Conservation (phyloP, 2,113 vertebrate species). For the Erinaceus europaeus region DNA sequence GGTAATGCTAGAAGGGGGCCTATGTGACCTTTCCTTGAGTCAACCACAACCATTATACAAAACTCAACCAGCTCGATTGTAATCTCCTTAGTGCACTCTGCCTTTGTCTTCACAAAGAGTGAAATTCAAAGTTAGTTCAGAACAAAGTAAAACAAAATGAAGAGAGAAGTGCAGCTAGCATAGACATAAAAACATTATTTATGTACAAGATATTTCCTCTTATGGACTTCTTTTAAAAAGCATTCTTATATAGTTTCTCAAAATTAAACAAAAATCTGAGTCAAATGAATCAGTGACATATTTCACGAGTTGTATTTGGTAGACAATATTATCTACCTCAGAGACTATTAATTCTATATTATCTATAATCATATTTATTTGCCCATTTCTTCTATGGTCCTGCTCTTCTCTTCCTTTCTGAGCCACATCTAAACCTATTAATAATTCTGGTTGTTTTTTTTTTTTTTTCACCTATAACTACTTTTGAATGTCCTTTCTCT, state of each 20-base stretch:
- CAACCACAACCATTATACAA: not conserved
- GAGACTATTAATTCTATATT: too few relatives aligned
- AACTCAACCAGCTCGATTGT: not conserved
- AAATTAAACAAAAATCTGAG: not conserved
- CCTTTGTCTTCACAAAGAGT: not conserved
- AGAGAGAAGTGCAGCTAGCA: too few relatives aligned
- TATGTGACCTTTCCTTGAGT: not conserved
- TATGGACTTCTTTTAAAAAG: not conserved
- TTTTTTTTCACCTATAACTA: too few relatives aligned
- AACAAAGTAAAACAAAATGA: not conserved
- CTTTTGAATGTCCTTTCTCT: too few relatives aligned
- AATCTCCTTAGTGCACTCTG: not conserved
- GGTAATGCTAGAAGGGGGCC: not conserved
- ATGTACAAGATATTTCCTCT: too few relatives aligned
- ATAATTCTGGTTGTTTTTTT: too few relatives aligned
- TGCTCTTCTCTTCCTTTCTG: too few relatives aligned
- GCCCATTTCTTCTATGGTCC: too few relatives aligned
- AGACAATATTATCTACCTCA: not conserved
- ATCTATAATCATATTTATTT: too few relatives aligned
- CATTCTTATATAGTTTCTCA: not conserved
- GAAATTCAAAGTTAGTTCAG: not conserved
- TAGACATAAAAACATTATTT: not conserved
- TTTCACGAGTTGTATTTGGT: too few relatives aligned
- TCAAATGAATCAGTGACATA: too few relatives aligned
- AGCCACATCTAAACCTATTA: too few relatives aligned